Conservation (phyloP, 2,113 vertebrate genomes). For the Poeciliopsis occidentalis region DNA sequence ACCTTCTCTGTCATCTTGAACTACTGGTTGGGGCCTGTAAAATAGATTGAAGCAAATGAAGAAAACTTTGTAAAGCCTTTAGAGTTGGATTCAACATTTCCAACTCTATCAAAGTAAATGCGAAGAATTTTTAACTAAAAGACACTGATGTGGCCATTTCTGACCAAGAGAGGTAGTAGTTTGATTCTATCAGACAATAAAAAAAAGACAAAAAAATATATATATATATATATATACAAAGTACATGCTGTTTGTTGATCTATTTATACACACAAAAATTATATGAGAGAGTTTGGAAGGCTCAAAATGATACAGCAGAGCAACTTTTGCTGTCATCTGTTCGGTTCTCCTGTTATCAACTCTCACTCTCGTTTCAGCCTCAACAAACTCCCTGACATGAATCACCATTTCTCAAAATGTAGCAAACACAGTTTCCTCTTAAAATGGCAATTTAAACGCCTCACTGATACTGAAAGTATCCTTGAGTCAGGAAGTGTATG, state of each 20-base stretch:
- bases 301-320: background rate
- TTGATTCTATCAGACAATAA: background rate
- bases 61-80: too few species aligned
- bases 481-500: background rate
- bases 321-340: background rate
- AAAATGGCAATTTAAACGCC: background rate
- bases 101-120: too few species aligned
- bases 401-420: background rate
- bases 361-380: background rate
- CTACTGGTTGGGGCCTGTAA: slow-evolving; percentile 19
- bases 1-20: slow-evolving; percentile 76
- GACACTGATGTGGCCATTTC: too few species aligned
- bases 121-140: too few species aligned
- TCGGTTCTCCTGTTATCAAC: background rate
- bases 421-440: background rate
- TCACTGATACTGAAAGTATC: background rate
- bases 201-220: background rate
- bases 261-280: background rate
- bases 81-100: too few species aligned
- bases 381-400: background rate
- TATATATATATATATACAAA: background rate
- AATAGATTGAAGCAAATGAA: background rate
- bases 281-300: background rate
- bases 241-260: background rate
- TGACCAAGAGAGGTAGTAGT: background rate